Base-by-base conservation (phyloP, 2,888 invertebrate species). In the Pachycephus smyrnensis region DNA sequence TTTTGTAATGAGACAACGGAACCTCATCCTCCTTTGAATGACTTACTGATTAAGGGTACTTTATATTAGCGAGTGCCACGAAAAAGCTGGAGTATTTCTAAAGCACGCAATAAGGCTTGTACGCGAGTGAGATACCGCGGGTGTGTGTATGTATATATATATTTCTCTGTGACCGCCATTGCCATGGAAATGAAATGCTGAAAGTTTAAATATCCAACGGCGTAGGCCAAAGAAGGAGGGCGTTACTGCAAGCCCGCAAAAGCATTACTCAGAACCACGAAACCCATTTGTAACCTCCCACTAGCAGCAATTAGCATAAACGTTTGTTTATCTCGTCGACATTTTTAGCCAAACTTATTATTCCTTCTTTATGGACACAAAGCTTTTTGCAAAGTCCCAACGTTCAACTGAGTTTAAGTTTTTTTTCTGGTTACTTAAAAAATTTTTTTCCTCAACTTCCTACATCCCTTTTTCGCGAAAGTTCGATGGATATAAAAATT, bases 271-370 rank as follows among this genome's bases (percentile, higher is more conserved):
- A 83, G 80, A 80, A 80, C 75, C 69, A 68, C 9, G 33, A 71
- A 31, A 79, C 79, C 78, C 82, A 73, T 84, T 82, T 77, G 78
- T 84, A 81, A 79, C 73, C 78, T 75, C 69, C 69, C 32, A 37
- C 37, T 68, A 68, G 74, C 11, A n/a, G 74, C 68, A 84, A 86
- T 86, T 85, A 86, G 82, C 84, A 84, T 85, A 85, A 86, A 83
- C 84, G 84, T 83, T 83, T 83, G 83, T 85, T 84, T 85, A 84
- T 85, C 85, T 83, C 81, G 78, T 73, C 73, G 76, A 81, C 78
- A 81, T 79, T 84, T 79, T 78, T 75, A 77, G 75, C 75, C 77
- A 75, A 81, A 84, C 83, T 84, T 81, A 80, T 81, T n/a, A 32
- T 33, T 33, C 79, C 75, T 80, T 76, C 79, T 76, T 76, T 71